Conservation (phyloP, 2,113 vertebrate genomes). For the Plotosus lineatus region DNA sequence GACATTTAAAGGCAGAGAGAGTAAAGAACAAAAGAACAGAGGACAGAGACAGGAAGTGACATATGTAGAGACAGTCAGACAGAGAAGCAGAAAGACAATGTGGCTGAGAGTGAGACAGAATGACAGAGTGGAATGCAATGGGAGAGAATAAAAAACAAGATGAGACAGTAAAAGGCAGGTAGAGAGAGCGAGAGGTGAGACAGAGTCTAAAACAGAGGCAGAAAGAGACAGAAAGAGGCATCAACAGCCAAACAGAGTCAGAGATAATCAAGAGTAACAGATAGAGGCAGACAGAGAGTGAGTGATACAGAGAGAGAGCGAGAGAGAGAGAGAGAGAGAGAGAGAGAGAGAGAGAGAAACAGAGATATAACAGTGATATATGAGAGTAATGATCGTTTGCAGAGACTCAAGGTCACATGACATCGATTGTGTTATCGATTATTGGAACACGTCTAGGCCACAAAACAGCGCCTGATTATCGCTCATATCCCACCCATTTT, state of each 20-base stretch:
- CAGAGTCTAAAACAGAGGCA: too few species aligned
- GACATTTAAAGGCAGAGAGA: too few species aligned
- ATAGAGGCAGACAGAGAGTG: neutral
- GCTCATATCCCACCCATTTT: too few species aligned
- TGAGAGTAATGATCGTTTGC: neutral
- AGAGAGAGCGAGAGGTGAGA: too few species aligned
- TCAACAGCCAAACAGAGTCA: neutral
- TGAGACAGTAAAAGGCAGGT: neutral
- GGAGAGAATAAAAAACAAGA: neutral
- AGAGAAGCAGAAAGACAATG: neutral
- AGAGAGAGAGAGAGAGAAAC: neutral
- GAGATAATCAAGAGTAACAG: too few species aligned
- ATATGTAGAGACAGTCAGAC: too few species aligned
- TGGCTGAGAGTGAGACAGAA: neutral
- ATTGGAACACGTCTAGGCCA: neutral
- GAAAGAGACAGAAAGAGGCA: neutral
- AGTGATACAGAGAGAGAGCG: neutral
- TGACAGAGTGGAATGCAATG: neutral
- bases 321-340: neutral
- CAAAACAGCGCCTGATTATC: neutral
- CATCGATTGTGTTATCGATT: neutral
- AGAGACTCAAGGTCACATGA: neutral
- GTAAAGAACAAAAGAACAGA: neutral
- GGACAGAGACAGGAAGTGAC: too few species aligned
- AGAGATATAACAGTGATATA: neutral